Percentiles rank a stretch among this genome's conserved stretches.
These are phyloP conservation scores for Aproaerema taeniolella DNA, from an alignment of 2,888 invertebrate genomes.

Conservation along the genomic window DNA sequence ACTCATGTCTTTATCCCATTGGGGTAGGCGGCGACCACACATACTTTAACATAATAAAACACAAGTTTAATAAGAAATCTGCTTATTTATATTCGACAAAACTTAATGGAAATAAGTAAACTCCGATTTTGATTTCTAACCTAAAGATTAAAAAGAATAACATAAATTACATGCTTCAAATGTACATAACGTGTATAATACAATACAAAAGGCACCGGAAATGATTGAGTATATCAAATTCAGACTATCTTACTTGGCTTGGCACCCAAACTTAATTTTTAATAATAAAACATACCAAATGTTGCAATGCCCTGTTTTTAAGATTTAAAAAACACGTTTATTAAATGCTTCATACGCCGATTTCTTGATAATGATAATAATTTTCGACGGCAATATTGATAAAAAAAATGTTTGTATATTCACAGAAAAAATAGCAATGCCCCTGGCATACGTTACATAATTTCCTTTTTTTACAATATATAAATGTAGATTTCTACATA, in stretches of 20 bases:
- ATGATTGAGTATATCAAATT: constrained; percentile 46
- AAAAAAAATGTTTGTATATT: no score
- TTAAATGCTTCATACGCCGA: no score
- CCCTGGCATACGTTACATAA: not conserved
- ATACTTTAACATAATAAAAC: constrained; percentile 28
- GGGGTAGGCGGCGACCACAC: no score
- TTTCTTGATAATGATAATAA: no score
- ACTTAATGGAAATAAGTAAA: constrained; percentile 18
- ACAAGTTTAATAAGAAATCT: constrained; percentile 25
- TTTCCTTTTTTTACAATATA: not conserved
- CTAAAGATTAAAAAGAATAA: constrained; percentile 5
- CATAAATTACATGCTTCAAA: constrained; percentile 9
- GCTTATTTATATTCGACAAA: constrained; percentile 50
- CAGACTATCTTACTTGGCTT: constrained; percentile 29
- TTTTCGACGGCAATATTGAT: no score
- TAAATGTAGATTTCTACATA: not conserved
- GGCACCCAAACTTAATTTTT: constrained; percentile 25
- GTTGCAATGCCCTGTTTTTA: no score
- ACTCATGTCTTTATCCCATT: no score
- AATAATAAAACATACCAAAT: no score
- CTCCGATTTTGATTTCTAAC: constrained; percentile 1
- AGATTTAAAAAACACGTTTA: no score
- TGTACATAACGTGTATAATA: constrained; percentile 39
- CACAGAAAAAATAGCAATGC: not conserved
- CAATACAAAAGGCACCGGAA: constrained; percentile 54